A percentile compares a stretch with the other conserved stretches of the same genome.
Evolutionary conservation across 2,113 vertebrate species (phyloP).

Genomic region (Psittacara wagleri): DNA sequence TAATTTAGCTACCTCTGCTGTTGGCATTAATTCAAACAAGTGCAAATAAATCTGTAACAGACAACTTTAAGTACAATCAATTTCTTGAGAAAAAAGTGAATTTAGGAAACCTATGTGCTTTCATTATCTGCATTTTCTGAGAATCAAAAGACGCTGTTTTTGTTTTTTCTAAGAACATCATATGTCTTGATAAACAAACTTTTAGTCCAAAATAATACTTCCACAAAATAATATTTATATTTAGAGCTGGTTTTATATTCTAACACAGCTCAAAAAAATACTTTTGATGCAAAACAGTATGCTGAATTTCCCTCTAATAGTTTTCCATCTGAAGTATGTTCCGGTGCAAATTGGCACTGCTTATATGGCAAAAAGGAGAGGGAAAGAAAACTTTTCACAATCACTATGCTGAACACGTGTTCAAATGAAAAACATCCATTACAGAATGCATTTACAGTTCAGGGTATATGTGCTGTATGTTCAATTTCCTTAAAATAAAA

Average conservation of each 20-base stretch:
- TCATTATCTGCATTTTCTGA: not conserved
- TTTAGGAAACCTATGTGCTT: not conserved
- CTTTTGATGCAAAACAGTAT: not conserved
- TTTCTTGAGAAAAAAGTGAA: not conserved
- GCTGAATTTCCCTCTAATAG: not conserved
- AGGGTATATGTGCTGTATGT: not conserved
- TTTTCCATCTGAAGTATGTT: not conserved
- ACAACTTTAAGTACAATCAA: not conserved
- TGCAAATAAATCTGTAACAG: not conserved
- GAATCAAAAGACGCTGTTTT: not conserved
- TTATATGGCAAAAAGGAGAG: not conserved
- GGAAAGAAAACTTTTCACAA: not conserved
- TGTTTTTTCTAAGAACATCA: not conserved
- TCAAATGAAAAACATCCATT: not conserved
- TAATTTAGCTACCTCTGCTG: not conserved
- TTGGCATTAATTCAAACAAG: not conserved
- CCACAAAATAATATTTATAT: not conserved
- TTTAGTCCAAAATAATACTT: not conserved
- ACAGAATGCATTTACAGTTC: conserved; percentile 8
- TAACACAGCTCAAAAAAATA: not conserved
- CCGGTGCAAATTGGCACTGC: not conserved
- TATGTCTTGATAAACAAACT: not conserved
- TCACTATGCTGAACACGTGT: not conserved
- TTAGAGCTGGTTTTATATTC: not conserved
- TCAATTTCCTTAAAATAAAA: conserved; percentile 18